phyloP scores from a whole-genome alignment of 2,113 vertebrate species.

The Epinephelus lanceolatus region DNA sequence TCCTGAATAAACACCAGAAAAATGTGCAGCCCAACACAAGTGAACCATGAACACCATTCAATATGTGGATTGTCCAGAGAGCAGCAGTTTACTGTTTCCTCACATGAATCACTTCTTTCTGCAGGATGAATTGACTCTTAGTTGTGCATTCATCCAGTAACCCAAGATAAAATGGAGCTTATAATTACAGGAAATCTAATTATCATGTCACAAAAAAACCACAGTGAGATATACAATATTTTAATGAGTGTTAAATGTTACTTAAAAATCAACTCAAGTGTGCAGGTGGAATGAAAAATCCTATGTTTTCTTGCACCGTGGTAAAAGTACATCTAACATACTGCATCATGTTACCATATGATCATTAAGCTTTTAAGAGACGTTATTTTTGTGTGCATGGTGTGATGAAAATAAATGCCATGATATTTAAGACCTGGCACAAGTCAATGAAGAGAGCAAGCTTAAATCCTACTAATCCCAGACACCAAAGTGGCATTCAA shows the following conservation, averaged over 20 bases:
- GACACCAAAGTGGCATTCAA: not conserved
- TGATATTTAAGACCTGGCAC: too few relatives aligned
- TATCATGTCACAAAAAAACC: not conserved
- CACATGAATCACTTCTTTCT: slow-evolving; percentile 7
- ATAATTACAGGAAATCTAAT: slow-evolving; percentile 4
- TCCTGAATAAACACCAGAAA: slow-evolving; percentile 13
- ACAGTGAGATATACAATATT: not conserved
- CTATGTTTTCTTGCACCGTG: not conserved
- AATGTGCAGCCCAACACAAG: not conserved
- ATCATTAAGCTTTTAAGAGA: not conserved
- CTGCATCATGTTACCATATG: not conserved
- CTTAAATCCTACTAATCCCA: too few relatives aligned
- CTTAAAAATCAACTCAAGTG: not conserved
- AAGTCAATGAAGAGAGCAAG: not conserved
- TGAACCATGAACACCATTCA: slow-evolving; percentile 18
- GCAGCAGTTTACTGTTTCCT: not conserved
- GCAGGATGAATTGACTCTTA: slow-evolving; percentile 20
- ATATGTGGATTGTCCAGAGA: not conserved
- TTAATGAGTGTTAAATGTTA: not conserved
- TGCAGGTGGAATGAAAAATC: not conserved
- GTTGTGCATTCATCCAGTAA: slow-evolving; percentile 14
- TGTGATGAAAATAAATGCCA: too few relatives aligned
- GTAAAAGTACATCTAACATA: not conserved
- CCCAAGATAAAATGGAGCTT: not conserved
- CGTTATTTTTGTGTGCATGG: too few relatives aligned